phyloP scores from a whole-genome alignment of 2,888 invertebrate species.

The Lycaena phlaeas region DNA sequence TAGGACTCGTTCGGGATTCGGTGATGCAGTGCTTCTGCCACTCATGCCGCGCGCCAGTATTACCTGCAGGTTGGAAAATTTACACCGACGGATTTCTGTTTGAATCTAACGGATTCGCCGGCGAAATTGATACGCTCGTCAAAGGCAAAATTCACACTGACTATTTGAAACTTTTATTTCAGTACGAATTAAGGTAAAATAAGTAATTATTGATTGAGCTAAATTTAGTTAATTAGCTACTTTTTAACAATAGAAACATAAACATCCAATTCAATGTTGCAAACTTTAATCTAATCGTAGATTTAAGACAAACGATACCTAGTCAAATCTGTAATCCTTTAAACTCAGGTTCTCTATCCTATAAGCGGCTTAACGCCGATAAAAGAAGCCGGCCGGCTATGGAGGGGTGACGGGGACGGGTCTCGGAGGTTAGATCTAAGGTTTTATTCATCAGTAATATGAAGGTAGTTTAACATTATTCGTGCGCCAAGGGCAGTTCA shows the following conservation, averaged over 20 bases:
- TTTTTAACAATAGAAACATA: too few relatives aligned
- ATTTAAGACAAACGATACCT: too few relatives aligned
- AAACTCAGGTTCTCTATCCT: not conserved
- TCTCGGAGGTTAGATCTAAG: conserved; percentile 3
- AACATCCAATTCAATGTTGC: too few relatives aligned
- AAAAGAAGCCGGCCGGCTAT: conserved; percentile 17
- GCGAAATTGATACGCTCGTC: conserved; percentile 36
- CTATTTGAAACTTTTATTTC: conserved; percentile 13
- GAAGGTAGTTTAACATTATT: too few relatives aligned
- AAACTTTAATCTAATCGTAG: too few relatives aligned
- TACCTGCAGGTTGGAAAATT: conserved; percentile 79
- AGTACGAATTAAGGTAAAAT: conserved; percentile 2
- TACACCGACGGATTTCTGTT: conserved; percentile 17
- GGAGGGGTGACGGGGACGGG: not conserved
- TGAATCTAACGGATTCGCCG: conserved; percentile 25
- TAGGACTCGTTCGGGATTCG: conserved; percentile 91
- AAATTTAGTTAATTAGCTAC: too few relatives aligned
- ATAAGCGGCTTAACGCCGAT: not conserved
- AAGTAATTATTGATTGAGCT: not conserved
- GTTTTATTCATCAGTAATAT: too few relatives aligned
- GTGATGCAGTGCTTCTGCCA: conserved; percentile 96
- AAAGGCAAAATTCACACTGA: conserved; percentile 38
- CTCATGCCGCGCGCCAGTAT: conserved; percentile 88
- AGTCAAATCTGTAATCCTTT: too few relatives aligned
- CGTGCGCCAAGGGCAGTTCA: too few relatives aligned